These are phyloP conservation scores for Eptesicus fuscus DNA, from an alignment of 2,113 vertebrate species.

Conservation along the genomic window DNA sequence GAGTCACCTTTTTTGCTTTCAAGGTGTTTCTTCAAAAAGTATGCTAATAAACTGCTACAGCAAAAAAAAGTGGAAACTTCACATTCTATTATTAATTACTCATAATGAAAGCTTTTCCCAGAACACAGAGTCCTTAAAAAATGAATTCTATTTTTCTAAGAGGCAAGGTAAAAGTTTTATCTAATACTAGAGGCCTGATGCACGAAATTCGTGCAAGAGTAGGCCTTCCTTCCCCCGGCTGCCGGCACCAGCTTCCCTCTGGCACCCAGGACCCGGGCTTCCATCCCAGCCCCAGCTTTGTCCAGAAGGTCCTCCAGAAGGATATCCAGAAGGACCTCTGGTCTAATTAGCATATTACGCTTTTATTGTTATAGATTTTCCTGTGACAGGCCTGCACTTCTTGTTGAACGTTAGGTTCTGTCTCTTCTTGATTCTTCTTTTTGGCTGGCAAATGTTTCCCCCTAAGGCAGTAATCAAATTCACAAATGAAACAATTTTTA, in stretches of 20 bases:
- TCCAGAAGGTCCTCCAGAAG: no score
- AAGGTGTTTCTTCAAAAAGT: conserved; percentile 13
- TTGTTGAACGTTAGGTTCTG: neutral
- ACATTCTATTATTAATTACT: conserved; percentile 53
- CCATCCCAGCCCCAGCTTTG: no score
- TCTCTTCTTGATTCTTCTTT: neutral
- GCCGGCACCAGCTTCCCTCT: no score
- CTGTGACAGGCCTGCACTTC: neutral
- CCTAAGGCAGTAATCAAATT: conserved; percentile 24
- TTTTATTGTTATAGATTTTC: neutral
- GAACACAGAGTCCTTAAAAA: neutral
- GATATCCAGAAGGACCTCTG: no score
- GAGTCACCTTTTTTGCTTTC: neutral
- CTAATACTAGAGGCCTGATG: no score
- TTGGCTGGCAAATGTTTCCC: neutral
- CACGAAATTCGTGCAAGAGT: no score
- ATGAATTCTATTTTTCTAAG: conserved; percentile 22
- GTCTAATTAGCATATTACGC: no score
- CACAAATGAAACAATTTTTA: conserved; percentile 8
- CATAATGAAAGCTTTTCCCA: neutral
- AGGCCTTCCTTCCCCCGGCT: no score
- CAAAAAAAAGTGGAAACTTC: neutral
- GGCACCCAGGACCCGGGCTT: no score
- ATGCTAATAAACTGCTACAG: neutral
- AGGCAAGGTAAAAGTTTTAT: neutral